Percentiles rank a stretch among this genome's conserved stretches.
phyloP scores from a whole-genome alignment of 2,113 vertebrate genomes.

The Hepsetus odoe region DNA sequence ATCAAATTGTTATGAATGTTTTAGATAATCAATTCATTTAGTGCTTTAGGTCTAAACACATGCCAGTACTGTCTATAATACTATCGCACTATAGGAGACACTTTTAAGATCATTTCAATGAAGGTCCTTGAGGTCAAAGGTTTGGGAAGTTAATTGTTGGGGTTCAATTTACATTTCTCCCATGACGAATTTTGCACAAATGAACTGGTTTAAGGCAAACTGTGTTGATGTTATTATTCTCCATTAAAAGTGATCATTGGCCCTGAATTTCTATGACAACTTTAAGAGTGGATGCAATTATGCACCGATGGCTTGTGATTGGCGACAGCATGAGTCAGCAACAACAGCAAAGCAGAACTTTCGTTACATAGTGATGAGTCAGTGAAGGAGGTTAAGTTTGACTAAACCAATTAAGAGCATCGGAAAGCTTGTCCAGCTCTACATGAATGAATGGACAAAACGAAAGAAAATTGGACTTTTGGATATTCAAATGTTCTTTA shows the following conservation, averaged over 20 bases:
- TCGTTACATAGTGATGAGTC: conserved; percentile 13
- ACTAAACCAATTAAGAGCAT: background rate
- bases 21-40: no score
- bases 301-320: background rate
- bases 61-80: no score
- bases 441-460: background rate
- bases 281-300: background rate
- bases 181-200: background rate
- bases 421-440: background rate
- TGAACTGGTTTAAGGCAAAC: background rate
- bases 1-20: no score
- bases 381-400: background rate
- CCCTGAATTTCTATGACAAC: background rate
- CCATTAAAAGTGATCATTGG: background rate
- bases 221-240: background rate
- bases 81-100: no score
- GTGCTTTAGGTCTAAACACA: no score
- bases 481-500: no score
- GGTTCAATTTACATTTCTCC: no score
- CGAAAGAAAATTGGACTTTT: no score
- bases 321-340: conserved; percentile 27
- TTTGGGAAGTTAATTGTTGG: no score
- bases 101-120: no score
- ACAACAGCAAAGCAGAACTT: conserved; percentile 1
- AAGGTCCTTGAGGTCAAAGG: no score